phyloP scores from a whole-genome alignment of 2,797 vertebrate genomes.

The Poeciliopsis gracilis region DNA sequence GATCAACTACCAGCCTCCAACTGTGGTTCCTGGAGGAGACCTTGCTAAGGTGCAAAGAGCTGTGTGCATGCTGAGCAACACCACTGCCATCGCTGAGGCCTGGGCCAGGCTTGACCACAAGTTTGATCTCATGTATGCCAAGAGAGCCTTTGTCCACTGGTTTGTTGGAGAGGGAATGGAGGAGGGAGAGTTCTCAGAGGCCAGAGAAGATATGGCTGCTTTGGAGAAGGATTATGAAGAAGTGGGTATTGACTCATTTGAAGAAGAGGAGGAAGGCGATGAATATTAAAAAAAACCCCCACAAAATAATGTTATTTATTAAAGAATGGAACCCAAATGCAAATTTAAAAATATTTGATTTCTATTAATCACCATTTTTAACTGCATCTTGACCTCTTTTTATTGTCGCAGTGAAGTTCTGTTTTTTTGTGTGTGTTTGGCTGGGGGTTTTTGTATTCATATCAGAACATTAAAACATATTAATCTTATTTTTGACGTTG shows the following conservation, averaged over 20 bases:
- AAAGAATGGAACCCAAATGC: not conserved
- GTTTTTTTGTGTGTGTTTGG: not conserved
- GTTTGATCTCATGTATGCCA: constrained; percentile 97
- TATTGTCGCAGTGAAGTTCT: not conserved
- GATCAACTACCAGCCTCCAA: constrained; percentile 95
- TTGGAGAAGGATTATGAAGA: constrained; percentile 30
- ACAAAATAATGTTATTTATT: not conserved
- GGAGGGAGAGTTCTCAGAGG: constrained; percentile 71
- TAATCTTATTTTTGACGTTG: not conserved
- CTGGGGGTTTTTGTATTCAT: not conserved
- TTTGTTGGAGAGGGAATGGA: constrained; percentile 79
- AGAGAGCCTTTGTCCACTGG: constrained; percentile 97
- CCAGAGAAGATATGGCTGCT: constrained; percentile 56
- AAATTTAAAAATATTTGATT: not conserved
- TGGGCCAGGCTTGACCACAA: constrained; percentile 95
- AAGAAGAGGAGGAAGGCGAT: not conserved
- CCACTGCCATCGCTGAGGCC: constrained; percentile 92
- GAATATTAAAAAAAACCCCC: not conserved
- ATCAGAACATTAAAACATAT: not conserved
- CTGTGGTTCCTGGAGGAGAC: constrained; percentile 90
- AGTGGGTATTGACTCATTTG: constrained; percentile 53
- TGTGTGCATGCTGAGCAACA: constrained; percentile 96
- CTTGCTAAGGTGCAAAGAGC: constrained; percentile 92
- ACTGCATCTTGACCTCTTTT: not conserved
- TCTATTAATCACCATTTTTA: not conserved